phyloP scores from a whole-genome alignment of 2,888 invertebrate species.

The Clitarchus hookeri region DNA sequence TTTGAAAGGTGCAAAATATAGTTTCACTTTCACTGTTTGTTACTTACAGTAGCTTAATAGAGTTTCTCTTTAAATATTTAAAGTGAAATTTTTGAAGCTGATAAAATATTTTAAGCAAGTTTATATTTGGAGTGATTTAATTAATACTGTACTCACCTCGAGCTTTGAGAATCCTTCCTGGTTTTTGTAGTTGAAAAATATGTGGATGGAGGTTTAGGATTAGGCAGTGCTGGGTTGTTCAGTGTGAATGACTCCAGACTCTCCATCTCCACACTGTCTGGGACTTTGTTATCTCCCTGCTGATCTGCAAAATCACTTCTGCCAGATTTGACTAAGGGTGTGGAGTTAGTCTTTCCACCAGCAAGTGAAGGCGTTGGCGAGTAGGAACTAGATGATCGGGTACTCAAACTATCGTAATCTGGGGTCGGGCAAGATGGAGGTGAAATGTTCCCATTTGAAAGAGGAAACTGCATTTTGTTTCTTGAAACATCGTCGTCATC shows the following conservation, averaged over 20 bases:
- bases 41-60: no score
- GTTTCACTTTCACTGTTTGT: no score
- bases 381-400: conserved; percentile 47
- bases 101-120: no score
- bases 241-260: conserved; percentile 76
- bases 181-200: conserved; percentile 61
- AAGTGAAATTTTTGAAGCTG: no score
- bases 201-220: conserved; percentile 69
- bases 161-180: conserved; percentile 22
- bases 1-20: no score
- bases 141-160: neutral
- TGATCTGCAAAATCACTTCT: neutral
- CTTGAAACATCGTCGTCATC: neutral
- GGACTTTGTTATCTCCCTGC: conserved; percentile 22
- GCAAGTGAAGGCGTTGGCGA: conserved; percentile 27
- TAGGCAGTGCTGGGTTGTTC: conserved; percentile 64
- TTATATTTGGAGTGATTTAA: neutral
- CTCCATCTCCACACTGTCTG: conserved; percentile 67
- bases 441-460: conserved; percentile 48
- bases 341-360: neutral
- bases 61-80: no score
- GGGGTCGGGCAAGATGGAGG: conserved; percentile 60
- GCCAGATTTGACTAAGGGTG: neutral
- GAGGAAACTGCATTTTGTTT: neutral
- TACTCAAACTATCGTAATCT: conserved; percentile 59